A percentile compares a stretch with the other conserved stretches of the same genome.
phyloP scores from a whole-genome alignment of 2,797 vertebrate species.

The Falco biarmicus region DNA sequence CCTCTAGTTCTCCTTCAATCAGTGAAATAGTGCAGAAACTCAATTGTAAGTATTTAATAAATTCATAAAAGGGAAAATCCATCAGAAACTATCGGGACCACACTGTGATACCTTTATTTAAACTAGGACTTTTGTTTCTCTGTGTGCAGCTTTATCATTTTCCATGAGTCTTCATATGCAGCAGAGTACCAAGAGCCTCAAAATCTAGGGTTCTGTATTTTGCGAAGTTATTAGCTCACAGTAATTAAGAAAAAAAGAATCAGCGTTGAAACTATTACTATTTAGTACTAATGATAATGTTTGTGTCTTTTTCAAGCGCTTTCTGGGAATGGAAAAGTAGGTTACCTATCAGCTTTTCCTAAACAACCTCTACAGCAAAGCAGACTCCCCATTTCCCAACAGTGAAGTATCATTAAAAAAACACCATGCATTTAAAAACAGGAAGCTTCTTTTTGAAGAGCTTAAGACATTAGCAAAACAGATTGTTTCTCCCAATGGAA shows the following conservation, averaged over 20 bases:
- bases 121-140: neutral
- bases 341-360: neutral
- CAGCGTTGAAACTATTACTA: neutral
- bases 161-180: neutral
- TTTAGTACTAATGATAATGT: neutral
- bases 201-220: neutral
- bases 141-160: neutral
- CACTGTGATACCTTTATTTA: neutral
- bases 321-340: neutral
- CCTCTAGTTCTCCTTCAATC: slow-evolving; percentile 66
- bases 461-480: slow-evolving; percentile 52
- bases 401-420: neutral
- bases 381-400: neutral
- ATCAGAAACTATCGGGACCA: neutral
- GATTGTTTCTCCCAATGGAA: slow-evolving; percentile 46
- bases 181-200: neutral
- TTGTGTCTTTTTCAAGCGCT: neutral
- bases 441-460: slow-evolving; percentile 9
- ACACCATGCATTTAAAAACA: neutral
- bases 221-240: neutral
- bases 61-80: slow-evolving; percentile 18
- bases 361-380: neutral
- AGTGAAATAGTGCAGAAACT: slow-evolving; percentile 31
- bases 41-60: slow-evolving; percentile 34
- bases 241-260: neutral